These are phyloP conservation scores for Melanaphis sacchari DNA, from an alignment of 1,140 invertebrate species.

Conservation along the genomic window DNA sequence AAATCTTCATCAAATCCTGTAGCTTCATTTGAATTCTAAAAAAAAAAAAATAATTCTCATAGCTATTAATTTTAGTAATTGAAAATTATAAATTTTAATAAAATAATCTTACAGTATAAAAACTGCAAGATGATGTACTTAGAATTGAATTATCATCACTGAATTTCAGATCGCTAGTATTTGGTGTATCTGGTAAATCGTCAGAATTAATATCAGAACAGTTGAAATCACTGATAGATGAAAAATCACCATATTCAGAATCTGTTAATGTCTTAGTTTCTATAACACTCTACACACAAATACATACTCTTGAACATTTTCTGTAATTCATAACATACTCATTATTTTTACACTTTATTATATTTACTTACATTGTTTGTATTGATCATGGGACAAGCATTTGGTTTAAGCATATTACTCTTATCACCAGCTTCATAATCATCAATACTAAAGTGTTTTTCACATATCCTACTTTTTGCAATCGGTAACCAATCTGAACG, in stretches of 20 bases:
- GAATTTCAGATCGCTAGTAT: not conserved
- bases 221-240: not conserved
- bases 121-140: not conserved
- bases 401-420: not conserved
- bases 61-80: not conserved
- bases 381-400: not conserved
- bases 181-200: not conserved
- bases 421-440: not conserved
- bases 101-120: constrained; percentile 5
- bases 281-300: not conserved
- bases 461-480: not conserved
- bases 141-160: not conserved
- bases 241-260: not conserved
- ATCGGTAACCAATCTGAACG: not conserved
- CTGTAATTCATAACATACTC: not conserved
- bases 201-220: not conserved
- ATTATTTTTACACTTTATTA: not conserved
- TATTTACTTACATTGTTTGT: not conserved
- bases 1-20: not conserved
- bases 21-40: constrained; percentile 29
- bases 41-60: not conserved
- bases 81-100: not conserved
- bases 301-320: not conserved
- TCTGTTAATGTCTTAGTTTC: not conserved
- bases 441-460: not conserved